phyloP scores from a whole-genome alignment of 1,140 invertebrate genomes.

The Chironomus striatipennis region DNA sequence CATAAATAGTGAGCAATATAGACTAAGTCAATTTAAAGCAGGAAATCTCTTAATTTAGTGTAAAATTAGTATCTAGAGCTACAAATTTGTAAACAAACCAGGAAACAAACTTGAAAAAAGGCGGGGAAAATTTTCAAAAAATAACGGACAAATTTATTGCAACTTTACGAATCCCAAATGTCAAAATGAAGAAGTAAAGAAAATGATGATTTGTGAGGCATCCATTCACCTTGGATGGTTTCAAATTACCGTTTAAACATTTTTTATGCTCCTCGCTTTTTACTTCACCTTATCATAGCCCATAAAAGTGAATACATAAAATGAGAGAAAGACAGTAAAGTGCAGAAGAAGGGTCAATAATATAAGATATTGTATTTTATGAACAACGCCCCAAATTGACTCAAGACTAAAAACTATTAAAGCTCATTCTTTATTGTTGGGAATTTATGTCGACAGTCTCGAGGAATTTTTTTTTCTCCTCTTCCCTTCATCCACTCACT shows the following conservation, averaged over 20 bases:
- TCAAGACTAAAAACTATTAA: too few species aligned
- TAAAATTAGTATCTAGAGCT: too few species aligned
- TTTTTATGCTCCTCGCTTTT: neutral
- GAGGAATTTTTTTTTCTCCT: neutral
- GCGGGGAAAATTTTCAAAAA: too few species aligned
- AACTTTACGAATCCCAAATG: too few species aligned
- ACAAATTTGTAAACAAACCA: too few species aligned
- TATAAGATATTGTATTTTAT: neutral
- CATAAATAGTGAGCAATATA: too few species aligned
- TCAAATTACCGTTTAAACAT: conserved; percentile 14
- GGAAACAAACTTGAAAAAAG: too few species aligned
- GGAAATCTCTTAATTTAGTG: too few species aligned
- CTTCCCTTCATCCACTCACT: neutral
- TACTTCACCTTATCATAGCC: neutral
- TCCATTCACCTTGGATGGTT: neutral
- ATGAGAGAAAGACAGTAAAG: neutral
- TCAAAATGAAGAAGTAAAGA: too few species aligned
- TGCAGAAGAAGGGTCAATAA: neutral
- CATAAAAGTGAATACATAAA: neutral
- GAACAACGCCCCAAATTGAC: too few species aligned
- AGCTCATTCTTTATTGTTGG: neutral
- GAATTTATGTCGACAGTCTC: neutral
- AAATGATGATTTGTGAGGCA: neutral
- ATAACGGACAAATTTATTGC: too few species aligned
- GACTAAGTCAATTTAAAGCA: too few species aligned